These are phyloP conservation scores for Euproctis similis DNA, from an alignment of 2,888 invertebrate genomes.

Conservation along the genomic window DNA sequence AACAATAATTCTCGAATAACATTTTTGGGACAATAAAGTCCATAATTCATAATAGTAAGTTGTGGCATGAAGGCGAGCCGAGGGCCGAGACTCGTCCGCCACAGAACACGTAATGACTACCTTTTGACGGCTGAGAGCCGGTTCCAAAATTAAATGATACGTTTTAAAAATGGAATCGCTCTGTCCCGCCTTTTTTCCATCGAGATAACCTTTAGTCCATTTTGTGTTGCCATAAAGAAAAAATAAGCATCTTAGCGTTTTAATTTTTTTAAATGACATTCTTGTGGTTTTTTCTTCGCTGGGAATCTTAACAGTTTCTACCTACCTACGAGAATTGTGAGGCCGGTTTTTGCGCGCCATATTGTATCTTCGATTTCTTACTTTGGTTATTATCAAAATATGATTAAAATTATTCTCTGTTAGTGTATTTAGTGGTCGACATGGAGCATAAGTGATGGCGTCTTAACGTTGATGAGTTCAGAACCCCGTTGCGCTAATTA, in stretches of 20 bases:
- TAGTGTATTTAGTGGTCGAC: conserved; percentile 47
- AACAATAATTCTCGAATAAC: conserved; percentile 19
- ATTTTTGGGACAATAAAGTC: conserved; percentile 30
- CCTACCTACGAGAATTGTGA: conserved; percentile 63
- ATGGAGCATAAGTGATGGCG: conserved; percentile 48
- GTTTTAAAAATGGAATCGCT: conserved; percentile 76
- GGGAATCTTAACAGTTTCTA: conserved; percentile 62
- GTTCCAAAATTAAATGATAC: conserved; percentile 76
- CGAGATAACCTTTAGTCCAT: conserved; percentile 73
- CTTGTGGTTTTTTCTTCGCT: conserved; percentile 70
- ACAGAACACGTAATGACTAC: conserved; percentile 73
- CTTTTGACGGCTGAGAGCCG: conserved; percentile 74
- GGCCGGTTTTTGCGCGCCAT: conserved; percentile 57
- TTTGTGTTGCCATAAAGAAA: conserved; percentile 66
- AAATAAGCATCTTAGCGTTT: conserved; percentile 65
- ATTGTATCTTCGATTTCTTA: conserved; percentile 44
- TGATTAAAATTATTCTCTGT: conserved; percentile 42
- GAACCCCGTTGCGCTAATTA: conserved; percentile 59
- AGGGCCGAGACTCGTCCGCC: conserved; percentile 62
- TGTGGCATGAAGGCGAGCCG: conserved; percentile 33
- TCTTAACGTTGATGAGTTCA: conserved; percentile 53
- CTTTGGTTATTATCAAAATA: conserved; percentile 33
- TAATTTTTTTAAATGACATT: conserved; percentile 75
- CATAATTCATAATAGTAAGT: conserved; percentile 51
- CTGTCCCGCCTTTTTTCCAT: conserved; percentile 71